A percentile compares a stretch with the other conserved stretches of the same genome.
These are phyloP conservation scores for Cantharis lateralis DNA, from an alignment of 2,888 invertebrate genomes.

Conservation along the genomic window DNA sequence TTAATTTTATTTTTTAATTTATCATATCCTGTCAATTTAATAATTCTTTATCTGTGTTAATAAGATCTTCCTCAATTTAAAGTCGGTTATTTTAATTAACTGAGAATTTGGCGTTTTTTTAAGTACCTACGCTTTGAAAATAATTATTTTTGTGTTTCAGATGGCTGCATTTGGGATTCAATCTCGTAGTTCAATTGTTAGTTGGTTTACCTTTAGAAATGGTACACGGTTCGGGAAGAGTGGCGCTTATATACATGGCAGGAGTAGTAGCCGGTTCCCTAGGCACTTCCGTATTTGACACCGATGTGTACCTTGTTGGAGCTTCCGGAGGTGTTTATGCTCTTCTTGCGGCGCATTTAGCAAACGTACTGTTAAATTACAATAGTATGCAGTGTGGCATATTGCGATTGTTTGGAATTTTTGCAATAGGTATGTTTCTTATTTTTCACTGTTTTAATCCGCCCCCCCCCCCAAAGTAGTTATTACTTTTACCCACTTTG, in stretches of 20 bases:
- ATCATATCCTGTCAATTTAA: conserved; percentile 20
- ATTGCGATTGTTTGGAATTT: conserved; percentile 84
- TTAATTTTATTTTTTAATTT: conserved; percentile 8
- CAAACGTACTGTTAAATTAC: conserved; percentile 93
- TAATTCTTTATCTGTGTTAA: conserved; percentile 24
- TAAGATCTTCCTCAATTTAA: conserved; percentile 30
- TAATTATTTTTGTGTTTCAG: conserved; percentile 55
- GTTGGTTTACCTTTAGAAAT: conserved; percentile 94
- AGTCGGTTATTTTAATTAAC: conserved; percentile 6
- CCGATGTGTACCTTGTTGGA: conserved; percentile 92
- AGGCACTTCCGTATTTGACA: conserved; percentile 91
- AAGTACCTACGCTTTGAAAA: not conserved
- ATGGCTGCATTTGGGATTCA: conserved; percentile 94
- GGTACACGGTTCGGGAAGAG: conserved; percentile 91
- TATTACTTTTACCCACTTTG: not conserved
- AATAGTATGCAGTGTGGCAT: conserved; percentile 95
- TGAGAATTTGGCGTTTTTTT: not conserved
- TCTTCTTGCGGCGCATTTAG: conserved; percentile 91
- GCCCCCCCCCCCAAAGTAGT: not conserved
- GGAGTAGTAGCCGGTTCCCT: conserved; percentile 87
- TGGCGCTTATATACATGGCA: conserved; percentile 87
- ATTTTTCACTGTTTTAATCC: not conserved
- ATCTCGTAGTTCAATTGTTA: conserved; percentile 89
- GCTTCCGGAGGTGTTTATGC: conserved; percentile 98
- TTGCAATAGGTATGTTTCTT: conserved; percentile 79